Conservation (phyloP, 2,888 invertebrate species). For the Harmothoe impar region DNA sequence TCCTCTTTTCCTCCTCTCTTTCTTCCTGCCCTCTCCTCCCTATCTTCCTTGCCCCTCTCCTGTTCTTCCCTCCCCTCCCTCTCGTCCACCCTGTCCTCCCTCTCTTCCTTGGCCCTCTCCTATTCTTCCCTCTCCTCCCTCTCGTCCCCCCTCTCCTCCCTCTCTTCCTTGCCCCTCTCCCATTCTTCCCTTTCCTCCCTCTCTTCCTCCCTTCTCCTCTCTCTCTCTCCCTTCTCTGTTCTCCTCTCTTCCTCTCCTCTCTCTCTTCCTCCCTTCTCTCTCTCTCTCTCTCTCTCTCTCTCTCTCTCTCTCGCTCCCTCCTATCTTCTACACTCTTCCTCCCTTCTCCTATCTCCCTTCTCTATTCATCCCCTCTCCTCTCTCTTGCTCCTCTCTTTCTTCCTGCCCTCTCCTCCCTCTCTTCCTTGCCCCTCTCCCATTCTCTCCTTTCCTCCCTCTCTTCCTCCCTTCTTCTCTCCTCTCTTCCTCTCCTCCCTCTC, state of each 20-base stretch:
- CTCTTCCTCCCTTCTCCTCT: not conserved
- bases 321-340: too few species aligned
- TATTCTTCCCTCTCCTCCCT: not conserved
- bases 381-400: slow-evolving; percentile 61
- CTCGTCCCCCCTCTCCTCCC: not conserved
- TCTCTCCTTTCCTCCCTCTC: too few species aligned
- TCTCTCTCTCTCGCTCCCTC: too few species aligned
- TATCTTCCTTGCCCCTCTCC: too few species aligned
- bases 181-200: not conserved
- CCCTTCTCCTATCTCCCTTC: too few species aligned
- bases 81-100: too few species aligned
- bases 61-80: too few species aligned
- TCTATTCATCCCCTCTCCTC: slow-evolving; percentile 14
- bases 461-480: not conserved
- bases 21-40: too few species aligned
- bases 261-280: not conserved
- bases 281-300: not conserved
- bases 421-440: slow-evolving; percentile 65
- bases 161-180: not conserved
- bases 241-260: not conserved
- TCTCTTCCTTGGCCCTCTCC: too few species aligned
- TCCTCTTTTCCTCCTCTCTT: too few species aligned
- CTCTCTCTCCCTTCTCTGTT: not conserved
- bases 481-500: not conserved
- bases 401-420: slow-evolving; percentile 66